Conservation (phyloP, 2,113 vertebrate species). For the Tringa solitaria region DNA sequence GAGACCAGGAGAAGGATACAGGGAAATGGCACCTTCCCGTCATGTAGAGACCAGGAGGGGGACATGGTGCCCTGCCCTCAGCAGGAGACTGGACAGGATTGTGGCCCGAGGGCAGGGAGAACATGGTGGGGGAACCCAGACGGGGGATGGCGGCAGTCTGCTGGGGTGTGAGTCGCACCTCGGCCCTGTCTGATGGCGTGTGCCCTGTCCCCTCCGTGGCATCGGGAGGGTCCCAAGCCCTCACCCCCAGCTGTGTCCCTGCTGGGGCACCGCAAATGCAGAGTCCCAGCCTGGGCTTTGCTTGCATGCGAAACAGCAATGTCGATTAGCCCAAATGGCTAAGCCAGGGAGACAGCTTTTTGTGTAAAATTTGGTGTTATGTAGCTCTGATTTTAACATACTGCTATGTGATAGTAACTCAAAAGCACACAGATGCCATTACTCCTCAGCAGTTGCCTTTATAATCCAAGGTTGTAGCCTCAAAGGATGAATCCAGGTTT, state of each 20-base stretch:
- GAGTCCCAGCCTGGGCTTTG: neutral
- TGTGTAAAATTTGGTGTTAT: neutral
- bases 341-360: neutral
- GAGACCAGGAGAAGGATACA: neutral
- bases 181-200: no score
- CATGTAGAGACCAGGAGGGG: neutral
- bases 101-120: fast-evolving
- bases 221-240: fast-evolving
- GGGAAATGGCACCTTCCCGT: neutral
- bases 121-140: neutral
- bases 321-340: neutral
- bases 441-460: neutral
- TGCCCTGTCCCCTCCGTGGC: neutral
- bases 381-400: neutral
- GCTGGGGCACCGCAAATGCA: neutral
- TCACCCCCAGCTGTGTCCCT: neutral
- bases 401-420: neutral
- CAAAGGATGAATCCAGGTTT: neutral
- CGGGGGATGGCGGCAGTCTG: no score
- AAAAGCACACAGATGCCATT: neutral
- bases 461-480: neutral
- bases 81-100: fast-evolving
- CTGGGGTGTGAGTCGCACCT: fast-evolving
- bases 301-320: fast-evolving
- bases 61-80: neutral